These are phyloP conservation scores for Halictus ligatus DNA, from an alignment of 2,888 invertebrate genomes.

Conservation along the genomic window DNA sequence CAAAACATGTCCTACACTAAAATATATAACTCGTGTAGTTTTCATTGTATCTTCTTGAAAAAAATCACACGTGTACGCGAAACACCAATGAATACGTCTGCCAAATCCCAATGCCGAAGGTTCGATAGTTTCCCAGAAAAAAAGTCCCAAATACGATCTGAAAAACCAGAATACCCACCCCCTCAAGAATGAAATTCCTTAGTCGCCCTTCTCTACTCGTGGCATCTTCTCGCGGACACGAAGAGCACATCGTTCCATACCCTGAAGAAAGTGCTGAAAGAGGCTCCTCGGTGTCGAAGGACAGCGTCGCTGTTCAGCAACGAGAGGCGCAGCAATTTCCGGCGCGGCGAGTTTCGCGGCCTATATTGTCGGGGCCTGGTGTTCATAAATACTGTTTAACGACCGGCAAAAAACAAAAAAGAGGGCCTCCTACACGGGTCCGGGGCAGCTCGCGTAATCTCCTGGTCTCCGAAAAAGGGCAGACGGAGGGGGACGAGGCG, in stretches of 20 bases:
- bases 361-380: not conserved
- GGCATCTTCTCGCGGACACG: not conserved
- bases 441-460: not conserved
- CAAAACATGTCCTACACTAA: too few species aligned
- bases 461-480: constrained; percentile 19
- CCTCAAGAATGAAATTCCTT: too few species aligned
- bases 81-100: too few species aligned
- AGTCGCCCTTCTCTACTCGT: too few species aligned
- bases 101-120: too few species aligned
- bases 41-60: too few species aligned
- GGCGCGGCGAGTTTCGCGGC: not conserved
- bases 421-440: constrained; percentile 14
- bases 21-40: too few species aligned
- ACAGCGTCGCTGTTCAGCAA: not conserved
- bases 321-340: not conserved
- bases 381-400: constrained; percentile 9
- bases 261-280: not conserved
- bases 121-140: too few species aligned
- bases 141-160: too few species aligned
- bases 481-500: not conserved
- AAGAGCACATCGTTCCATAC: not conserved
- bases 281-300: not conserved
- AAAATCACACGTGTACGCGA: too few species aligned
- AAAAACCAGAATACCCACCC: too few species aligned
- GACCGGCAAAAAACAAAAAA: constrained; percentile 2